These are phyloP conservation scores for Cheilosia impressa DNA, from an alignment of 2,888 invertebrate genomes.

Conservation along the genomic window DNA sequence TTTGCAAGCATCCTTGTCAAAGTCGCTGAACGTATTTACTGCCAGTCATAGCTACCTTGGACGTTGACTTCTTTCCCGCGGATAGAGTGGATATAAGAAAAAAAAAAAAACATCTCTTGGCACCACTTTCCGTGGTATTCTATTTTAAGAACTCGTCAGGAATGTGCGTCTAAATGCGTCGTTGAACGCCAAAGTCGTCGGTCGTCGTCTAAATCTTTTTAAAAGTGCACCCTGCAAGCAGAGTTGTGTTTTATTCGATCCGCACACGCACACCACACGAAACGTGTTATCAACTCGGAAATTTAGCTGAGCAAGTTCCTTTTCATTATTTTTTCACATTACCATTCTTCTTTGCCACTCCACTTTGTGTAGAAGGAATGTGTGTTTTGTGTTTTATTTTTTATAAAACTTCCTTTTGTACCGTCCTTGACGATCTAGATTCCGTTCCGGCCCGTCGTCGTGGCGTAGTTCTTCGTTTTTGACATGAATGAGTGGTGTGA, in stretches of 20 bases:
- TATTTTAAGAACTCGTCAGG: constrained; percentile 63
- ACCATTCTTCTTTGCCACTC: constrained; percentile 38
- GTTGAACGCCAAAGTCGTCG: constrained; percentile 33
- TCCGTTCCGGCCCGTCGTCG: constrained; percentile 26
- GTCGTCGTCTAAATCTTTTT: constrained; percentile 33
- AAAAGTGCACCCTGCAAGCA: constrained; percentile 7
- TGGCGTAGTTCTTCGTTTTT: constrained; percentile 9
- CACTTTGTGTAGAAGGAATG: constrained; percentile 44
- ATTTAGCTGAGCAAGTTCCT: constrained; percentile 61
- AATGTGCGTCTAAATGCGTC: constrained; percentile 43
- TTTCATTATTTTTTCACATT: constrained; percentile 38
- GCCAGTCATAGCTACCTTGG: too few relatives aligned
- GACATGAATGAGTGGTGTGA: constrained; percentile 41
- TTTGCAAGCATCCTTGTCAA: too few relatives aligned
- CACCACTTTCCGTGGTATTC: constrained; percentile 32
- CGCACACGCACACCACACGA: constrained; percentile 10
- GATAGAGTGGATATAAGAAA: too few relatives aligned
- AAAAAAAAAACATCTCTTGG: constrained; percentile 10
- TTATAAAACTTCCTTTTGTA: constrained; percentile 53
- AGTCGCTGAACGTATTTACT: too few relatives aligned
- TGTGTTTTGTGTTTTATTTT: constrained; percentile 9
- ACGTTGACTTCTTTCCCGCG: too few relatives aligned
- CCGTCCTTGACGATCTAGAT: constrained; percentile 74
- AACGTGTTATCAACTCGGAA: constrained; percentile 65
- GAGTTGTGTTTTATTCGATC: constrained; percentile 5